Conservation (phyloP, 2,797 vertebrate genomes). For the Parauchenoglanis ngamensis region DNA sequence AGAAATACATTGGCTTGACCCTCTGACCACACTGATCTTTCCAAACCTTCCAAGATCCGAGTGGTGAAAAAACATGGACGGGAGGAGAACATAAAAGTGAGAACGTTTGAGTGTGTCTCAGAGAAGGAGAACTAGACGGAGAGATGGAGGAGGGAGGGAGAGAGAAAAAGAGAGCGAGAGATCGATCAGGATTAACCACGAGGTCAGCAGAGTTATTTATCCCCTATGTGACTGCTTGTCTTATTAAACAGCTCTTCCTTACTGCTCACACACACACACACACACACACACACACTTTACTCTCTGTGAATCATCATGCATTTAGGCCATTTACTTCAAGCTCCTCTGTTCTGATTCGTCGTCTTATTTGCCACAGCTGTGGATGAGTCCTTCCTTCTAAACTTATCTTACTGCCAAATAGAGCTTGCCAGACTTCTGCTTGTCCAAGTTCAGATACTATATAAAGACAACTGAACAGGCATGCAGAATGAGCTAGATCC, state of each 20-base stretch:
- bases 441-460: slow-evolving; percentile 3
- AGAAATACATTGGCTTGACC: slow-evolving; percentile 41
- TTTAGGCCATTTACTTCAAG: slow-evolving; percentile 12
- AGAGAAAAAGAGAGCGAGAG: background rate
- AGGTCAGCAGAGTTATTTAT: slow-evolving; percentile 72
- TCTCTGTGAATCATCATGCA: background rate
- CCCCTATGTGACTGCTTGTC: slow-evolving; percentile 63
- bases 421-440: slow-evolving; percentile 31
- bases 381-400: slow-evolving; percentile 13
- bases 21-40: slow-evolving; percentile 20
- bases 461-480: slow-evolving; percentile 40
- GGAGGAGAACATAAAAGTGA: slow-evolving; percentile 16
- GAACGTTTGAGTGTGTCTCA: background rate
- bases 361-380: slow-evolving; percentile 8
- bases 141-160: too few relatives aligned
- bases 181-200: slow-evolving; percentile 40
- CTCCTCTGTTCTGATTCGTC: slow-evolving; percentile 24
- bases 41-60: slow-evolving; percentile 7
- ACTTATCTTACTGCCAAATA: slow-evolving; percentile 2
- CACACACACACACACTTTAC: slow-evolving; percentile 20
- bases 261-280: slow-evolving; percentile 29
- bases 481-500: slow-evolving; percentile 18
- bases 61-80: slow-evolving; percentile 41
- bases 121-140: background rate
- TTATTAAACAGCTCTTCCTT: slow-evolving; percentile 49